phyloP scores from a whole-genome alignment of 1,140 invertebrate species.

The Proctacanthus coquilletti region DNA sequence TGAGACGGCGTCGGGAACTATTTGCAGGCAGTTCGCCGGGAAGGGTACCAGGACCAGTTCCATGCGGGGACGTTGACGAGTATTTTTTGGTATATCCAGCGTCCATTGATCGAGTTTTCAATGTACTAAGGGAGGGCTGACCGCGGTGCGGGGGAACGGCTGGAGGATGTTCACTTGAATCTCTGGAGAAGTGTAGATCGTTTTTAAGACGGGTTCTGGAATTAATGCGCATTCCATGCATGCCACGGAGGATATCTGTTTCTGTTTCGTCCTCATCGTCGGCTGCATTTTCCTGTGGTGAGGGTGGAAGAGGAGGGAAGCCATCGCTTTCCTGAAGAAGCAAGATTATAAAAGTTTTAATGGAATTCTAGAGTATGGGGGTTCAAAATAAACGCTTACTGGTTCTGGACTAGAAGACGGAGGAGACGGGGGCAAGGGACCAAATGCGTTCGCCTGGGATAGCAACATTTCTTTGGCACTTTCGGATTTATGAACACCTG shows the following conservation, averaged over 20 bases:
- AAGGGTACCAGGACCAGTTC: conserved; percentile 14
- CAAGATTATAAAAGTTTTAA: neutral
- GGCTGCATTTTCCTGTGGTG: conserved; percentile 29
- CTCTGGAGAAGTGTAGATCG: conserved; percentile 8
- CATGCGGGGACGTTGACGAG: conserved; percentile 11
- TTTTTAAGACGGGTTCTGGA: conserved; percentile 15
- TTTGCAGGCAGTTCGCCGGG: conserved; percentile 37
- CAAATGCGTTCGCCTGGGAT: conserved; percentile 28
- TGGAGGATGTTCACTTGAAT: conserved; percentile 38
- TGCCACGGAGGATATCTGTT: conserved; percentile 18
- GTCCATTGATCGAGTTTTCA: conserved; percentile 68
- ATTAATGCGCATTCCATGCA: conserved; percentile 19
- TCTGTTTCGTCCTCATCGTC: conserved; percentile 44
- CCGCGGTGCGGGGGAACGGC: conserved; percentile 55
- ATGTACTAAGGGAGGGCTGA: conserved; percentile 43
- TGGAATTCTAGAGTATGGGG: neutral
- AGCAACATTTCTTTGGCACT: conserved; percentile 50
- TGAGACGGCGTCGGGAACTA: conserved; percentile 30
- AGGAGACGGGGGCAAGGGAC: conserved; percentile 27
- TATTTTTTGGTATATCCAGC: conserved; percentile 49
- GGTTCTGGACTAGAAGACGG: conserved; percentile 25
- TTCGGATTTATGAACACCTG: conserved; percentile 48
- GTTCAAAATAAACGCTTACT: neutral
- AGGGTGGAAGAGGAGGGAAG: conserved; percentile 63
- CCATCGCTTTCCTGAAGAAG: conserved; percentile 31